Conservation (phyloP, 2,113 vertebrate species). For the human (Homo sapiens) region DNA sequence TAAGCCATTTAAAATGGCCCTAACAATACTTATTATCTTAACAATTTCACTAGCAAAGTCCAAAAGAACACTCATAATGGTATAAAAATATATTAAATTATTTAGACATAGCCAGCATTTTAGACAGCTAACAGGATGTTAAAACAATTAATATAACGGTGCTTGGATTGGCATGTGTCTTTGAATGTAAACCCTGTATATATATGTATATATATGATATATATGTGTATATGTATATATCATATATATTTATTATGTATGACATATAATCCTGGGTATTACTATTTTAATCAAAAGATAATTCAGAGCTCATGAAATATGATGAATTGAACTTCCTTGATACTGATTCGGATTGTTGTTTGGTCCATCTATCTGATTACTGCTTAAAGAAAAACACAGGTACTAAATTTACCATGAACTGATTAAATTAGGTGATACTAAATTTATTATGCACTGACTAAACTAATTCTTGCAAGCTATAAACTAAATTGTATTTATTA, state of each 20-base stretch:
- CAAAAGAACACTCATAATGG: not conserved
- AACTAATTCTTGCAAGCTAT: not conserved
- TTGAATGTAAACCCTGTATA: not conserved
- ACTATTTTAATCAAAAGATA: not conserved
- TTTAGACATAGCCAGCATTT: not conserved
- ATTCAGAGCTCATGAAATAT: not conserved
- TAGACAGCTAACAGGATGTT: not conserved
- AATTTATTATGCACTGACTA: not conserved
- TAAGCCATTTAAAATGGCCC: not conserved
- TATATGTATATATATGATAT: not conserved
- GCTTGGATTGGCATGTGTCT: not conserved
- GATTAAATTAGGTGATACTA: not conserved
- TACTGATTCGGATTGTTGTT: not conserved
- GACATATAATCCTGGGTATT: not conserved
- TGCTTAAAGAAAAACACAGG: not conserved
- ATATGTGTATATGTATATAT: not conserved
- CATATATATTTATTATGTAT: not conserved
- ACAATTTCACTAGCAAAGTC: not conserved
- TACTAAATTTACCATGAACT: not conserved
- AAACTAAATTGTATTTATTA: constrained; percentile 25
- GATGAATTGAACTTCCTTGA: not conserved
- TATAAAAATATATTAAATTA: not conserved
- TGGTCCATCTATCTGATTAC: not conserved
- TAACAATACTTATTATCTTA: not conserved
- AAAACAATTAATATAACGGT: not conserved